Conservation (phyloP, 92 coral and sea anemone genomes). For the Actinostola sp. region DNA sequence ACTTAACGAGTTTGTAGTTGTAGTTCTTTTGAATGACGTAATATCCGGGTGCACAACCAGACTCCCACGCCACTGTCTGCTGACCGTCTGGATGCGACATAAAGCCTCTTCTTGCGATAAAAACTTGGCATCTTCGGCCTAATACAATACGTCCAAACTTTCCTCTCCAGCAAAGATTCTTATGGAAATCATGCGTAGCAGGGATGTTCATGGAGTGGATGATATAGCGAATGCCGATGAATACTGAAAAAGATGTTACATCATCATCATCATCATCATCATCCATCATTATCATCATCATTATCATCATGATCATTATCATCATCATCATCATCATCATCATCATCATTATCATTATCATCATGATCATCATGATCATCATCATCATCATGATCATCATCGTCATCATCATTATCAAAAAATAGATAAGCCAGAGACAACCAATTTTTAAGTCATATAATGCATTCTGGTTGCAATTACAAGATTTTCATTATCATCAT, state of each 20-base stretch:
- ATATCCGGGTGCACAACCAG: slow-evolving; percentile 45
- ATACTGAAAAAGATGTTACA: too few relatives aligned
- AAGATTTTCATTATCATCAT: too few relatives aligned
- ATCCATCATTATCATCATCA: too few relatives aligned
- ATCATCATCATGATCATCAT: too few relatives aligned
- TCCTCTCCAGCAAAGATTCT: slow-evolving; percentile 85
- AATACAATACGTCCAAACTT: slow-evolving; percentile 52
- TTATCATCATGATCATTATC: neutral
- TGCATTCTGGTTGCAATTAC: too few relatives aligned
- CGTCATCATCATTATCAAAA: too few relatives aligned
- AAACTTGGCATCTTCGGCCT: slow-evolving; percentile 42
- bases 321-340: too few relatives aligned
- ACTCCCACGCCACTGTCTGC: slow-evolving; percentile 52
- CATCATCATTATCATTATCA: too few relatives aligned
- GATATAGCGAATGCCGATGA: slow-evolving; percentile 64
- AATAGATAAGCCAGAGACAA: too few relatives aligned
- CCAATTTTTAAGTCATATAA: too few relatives aligned
- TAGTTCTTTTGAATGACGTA: slow-evolving; percentile 56
- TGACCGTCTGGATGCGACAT: slow-evolving; percentile 10
- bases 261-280: too few relatives aligned
- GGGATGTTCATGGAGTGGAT: slow-evolving; percentile 80
- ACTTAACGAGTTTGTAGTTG: slow-evolving; percentile 39
- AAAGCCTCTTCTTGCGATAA: slow-evolving; percentile 37
- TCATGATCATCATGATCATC: too few relatives aligned
- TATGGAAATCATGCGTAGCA: slow-evolving; percentile 72